Conservation (phyloP, 2,888 invertebrate genomes). For the Lasioglossum figueresi region DNA sequence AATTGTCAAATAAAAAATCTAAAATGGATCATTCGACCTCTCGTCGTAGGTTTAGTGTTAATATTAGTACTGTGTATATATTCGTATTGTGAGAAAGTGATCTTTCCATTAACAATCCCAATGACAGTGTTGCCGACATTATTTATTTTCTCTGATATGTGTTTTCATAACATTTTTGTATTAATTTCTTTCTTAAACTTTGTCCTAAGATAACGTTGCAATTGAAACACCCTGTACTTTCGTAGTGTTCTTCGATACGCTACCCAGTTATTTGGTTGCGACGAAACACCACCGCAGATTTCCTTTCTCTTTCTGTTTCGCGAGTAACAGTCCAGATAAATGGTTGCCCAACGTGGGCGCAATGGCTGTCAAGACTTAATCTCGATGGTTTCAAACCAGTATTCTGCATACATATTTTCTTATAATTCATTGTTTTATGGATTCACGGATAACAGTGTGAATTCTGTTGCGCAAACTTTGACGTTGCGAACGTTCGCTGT, state of each 20-base stretch:
- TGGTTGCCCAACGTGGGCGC: conserved; percentile 1
- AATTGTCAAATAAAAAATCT: no score
- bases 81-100: not conserved
- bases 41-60: no score
- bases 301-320: conserved; percentile 58
- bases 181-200: not conserved
- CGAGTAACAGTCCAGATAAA: conserved; percentile 31
- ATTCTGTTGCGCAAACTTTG: not conserved
- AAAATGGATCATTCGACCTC: no score
- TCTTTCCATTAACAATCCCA: not conserved
- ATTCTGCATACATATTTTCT: not conserved
- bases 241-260: conserved; percentile 28
- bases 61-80: not conserved
- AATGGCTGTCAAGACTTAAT: conserved; percentile 14
- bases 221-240: conserved; percentile 17
- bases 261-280: conserved; percentile 36
- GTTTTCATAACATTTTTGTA: not conserved
- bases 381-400: not conserved
- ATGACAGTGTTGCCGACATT: not conserved
- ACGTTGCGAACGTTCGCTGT: not conserved
- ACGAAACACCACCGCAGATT: conserved; percentile 28
- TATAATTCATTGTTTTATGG: conserved; percentile 8
- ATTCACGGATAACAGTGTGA: not conserved
- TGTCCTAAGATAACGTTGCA: not conserved
- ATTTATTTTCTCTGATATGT: not conserved